Base-by-base conservation (phyloP, 2,888 invertebrate genomes). In the Lampropteryx suffumata region DNA sequence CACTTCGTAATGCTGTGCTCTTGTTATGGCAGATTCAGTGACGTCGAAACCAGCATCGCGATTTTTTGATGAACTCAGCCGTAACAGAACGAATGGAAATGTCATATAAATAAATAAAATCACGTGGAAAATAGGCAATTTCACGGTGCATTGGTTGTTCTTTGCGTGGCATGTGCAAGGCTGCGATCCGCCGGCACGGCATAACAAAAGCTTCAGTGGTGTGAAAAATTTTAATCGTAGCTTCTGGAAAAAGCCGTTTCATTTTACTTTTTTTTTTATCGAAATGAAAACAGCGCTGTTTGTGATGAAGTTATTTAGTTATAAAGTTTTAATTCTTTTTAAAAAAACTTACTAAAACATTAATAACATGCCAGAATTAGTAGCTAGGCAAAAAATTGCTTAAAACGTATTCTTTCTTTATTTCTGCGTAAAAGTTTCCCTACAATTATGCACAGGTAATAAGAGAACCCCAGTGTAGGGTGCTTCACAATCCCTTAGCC, bases 71-170 rank as follows among this genome's bases (percentile, higher is more conserved):
- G 76, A 75, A 76, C 56, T 69, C 74, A 72, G 49, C 69, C 68
- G 73, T 63, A 61, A 64, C 50, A 65, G 61, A 79, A 73, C 70
- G 72, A 82, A 81, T 79, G 77, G 69, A 78, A 83, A 80, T 80
- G 76, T 83, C 84, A 84, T 84, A 85, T 87, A 88, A 88, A 88
- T 86, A 87, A 87, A 88, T 87, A 89, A 87, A 86, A 84, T 86
- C 87, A 84, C 73, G 84, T 81, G 85, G 89, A 87, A 90, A 89
- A 90, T 88, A 88, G 89, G 83, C 89, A 87, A 90, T 90, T 90
- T 90, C 84, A 88, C 88, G 87, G 84, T 88, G 88, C 86, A 90
- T 89, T 88, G 84, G 75, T 54, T 71, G 79, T 81, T 83, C 87
- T 88, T 85, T 84, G 82, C 82, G 79, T 76, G 76, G 76, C 64